phyloP scores from a whole-genome alignment of 2,888 invertebrate genomes.

The Philereme vetulata region DNA sequence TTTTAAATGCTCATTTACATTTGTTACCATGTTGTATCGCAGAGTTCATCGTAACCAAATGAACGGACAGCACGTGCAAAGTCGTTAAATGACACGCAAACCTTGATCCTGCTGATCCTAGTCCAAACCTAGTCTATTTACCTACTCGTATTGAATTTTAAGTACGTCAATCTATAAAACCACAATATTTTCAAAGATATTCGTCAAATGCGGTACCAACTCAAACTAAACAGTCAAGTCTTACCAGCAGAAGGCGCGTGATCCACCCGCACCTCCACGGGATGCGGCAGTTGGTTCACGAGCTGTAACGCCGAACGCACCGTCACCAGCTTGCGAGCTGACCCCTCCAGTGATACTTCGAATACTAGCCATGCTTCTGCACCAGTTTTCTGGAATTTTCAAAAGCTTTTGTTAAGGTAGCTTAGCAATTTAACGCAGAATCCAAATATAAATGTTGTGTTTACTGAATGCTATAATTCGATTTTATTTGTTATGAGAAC shows the following conservation, averaged over 20 bases:
- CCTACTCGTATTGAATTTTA: too few relatives aligned
- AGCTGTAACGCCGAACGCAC: slow-evolving; percentile 95
- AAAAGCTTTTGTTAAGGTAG: slow-evolving; percentile 1
- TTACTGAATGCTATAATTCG: too few relatives aligned
- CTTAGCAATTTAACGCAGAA: too few relatives aligned
- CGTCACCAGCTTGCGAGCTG: slow-evolving; percentile 96
- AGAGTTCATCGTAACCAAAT: too few relatives aligned
- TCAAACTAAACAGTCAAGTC: slow-evolving; percentile 3
- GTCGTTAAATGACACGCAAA: neutral
- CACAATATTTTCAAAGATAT: neutral
- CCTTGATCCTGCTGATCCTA: too few relatives aligned
- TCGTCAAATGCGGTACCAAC: slow-evolving; percentile 48
- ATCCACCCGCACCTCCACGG: slow-evolving; percentile 81
- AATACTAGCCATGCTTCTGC: slow-evolving; percentile 92
- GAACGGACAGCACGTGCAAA: too few relatives aligned
- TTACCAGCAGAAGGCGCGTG: slow-evolving; percentile 59
- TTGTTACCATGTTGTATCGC: too few relatives aligned
- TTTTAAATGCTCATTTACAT: too few relatives aligned
- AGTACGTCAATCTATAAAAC: too few relatives aligned
- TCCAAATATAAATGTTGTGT: too few relatives aligned
- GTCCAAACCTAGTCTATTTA: too few relatives aligned
- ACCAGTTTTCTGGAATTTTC: slow-evolving; percentile 59
- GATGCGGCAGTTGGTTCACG: slow-evolving; percentile 89
- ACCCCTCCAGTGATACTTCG: slow-evolving; percentile 95
- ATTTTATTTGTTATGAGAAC: too few relatives aligned